A percentile compares a stretch with the other conserved stretches of the same genome.
Evolutionary conservation across 2,113 vertebrate species (phyloP).

Genomic region (Calyptomena viridis): DNA sequence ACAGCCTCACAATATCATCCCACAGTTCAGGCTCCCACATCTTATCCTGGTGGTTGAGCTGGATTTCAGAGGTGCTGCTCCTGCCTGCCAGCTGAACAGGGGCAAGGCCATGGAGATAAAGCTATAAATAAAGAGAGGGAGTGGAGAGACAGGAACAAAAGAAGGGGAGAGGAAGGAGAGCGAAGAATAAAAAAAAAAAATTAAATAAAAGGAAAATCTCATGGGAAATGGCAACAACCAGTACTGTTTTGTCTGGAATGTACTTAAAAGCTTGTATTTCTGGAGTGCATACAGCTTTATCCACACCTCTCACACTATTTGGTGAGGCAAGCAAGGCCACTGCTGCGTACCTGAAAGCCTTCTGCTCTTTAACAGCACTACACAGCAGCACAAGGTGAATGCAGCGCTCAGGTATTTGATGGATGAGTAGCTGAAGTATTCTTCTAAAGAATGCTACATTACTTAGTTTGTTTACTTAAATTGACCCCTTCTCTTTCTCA

Average conservation of each 20-base stretch:
- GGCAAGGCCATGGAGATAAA: not conserved
- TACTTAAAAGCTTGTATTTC: not conserved
- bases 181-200: not conserved
- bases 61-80: not conserved
- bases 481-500: not conserved
- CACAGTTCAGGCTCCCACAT: fast-evolving
- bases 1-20: not conserved
- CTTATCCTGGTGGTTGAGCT: not conserved
- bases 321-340: not conserved
- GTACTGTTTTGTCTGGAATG: not conserved
- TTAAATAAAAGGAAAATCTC: not conserved
- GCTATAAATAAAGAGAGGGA: not conserved
- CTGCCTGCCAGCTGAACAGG: not conserved
- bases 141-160: not conserved
- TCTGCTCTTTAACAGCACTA: not conserved
- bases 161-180: not conserved
- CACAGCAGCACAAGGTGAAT: not conserved
- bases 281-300: not conserved
- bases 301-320: not conserved
- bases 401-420: not conserved
- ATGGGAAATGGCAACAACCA: not conserved
- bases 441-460: not conserved
- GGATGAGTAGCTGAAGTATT: not conserved
- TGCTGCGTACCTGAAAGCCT: fast-evolving
- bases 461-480: not conserved